Base-by-base conservation (phyloP, 2,888 invertebrate genomes). In the Seladonia tumulorum region DNA sequence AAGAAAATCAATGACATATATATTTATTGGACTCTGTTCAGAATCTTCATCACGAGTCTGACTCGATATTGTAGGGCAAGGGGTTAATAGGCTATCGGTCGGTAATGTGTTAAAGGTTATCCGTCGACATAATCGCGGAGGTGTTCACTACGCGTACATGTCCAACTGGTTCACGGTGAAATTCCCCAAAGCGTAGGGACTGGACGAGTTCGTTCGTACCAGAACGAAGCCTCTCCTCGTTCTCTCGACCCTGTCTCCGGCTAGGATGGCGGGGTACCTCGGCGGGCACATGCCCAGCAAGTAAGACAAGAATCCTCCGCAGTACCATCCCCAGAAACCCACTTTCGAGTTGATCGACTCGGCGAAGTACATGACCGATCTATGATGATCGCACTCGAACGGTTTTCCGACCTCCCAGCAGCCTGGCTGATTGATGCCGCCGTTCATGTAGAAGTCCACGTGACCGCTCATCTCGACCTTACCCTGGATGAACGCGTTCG, bases 371-470 rank as follows among this genome's bases (percentile, higher is more conserved):
- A 95, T 94, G 0, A 97, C 96, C 0, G 97, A 96, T 76, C 97
- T 94, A 86, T 97, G 96, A 92, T 97, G 97, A 87, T 96, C 96
- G 90, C 97, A 97, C 0, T 96, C 96, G 90, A 97, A 96, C 0
- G 96, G 96, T 91, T 94, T 94, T 16, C 90, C 85, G 45, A 90
- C 85, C 49, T 92, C 95, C 95, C 96, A 95, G 92, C 97, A 97
- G 0, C 97, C 97, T 0, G 97, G 97, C 89, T 97, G 97, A 63
- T 96, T 95, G 42, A 96, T 95, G 0, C 97, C 97, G 0, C 97
- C 97, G 91, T 97, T 97, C 93, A 97, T 95, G 91, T 97, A 97
- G 92, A 97, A 97, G 91, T 97, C 97, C 0, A 96, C 96, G 92
- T 97, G 97, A 0, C 97, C 97, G 88, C 96, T 96, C 53, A 96